Evolutionary conservation across 2,113 vertebrate species (phyloP), one percentile per base, ranked within the genome.

Genomic region (Potamarius usumacintae): DNA sequence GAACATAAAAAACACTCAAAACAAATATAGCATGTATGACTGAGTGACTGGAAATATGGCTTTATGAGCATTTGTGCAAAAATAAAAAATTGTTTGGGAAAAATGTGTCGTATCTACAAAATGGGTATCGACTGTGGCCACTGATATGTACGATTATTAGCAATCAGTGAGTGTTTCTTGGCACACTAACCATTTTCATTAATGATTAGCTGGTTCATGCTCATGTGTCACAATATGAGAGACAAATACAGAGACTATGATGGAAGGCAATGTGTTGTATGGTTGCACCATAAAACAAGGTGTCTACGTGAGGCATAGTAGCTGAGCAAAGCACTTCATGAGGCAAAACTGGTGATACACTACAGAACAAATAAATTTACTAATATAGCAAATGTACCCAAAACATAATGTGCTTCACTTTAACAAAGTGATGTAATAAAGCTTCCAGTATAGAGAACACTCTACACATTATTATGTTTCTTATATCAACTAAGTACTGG

Each of bases 331-430:
- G 86, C 63, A 76, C 84, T 88, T 86, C 20, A 30, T 82, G 86
- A 89, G 88, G 88, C 88, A 89, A 89, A 91, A 79, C 65, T 85
- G 87, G 87, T 87, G 82, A 86, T 84, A 84, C 57, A 63, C 62
- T 86, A 27, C 25, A 83, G 14, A 76, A 81, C 30, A 74, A 82
- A 84, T 79, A 85, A 72, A 77, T 76, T 58, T 85, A 84, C 22
- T 11, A 83, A 88, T 86, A 65, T 12, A 72, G 62, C 71, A 88
- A 74, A 86, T 78, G 34, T 67, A 86, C 62, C 12, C 14, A 79
- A 53, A 88, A 76, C 72, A 34, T 50, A 30, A 77, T 82, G 85
- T 85, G 81, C 79, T 87, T 84, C 34, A 87, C 63, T 79, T 60
- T 65, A 72, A 79, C n/a, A 57, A 82, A 82, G 60, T 78, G 65